A percentile compares a stretch with the other conserved stretches of the same genome.
Evolutionary conservation across 2,888 invertebrate species (phyloP).

Genomic region (Mayetiola destructor): DNA sequence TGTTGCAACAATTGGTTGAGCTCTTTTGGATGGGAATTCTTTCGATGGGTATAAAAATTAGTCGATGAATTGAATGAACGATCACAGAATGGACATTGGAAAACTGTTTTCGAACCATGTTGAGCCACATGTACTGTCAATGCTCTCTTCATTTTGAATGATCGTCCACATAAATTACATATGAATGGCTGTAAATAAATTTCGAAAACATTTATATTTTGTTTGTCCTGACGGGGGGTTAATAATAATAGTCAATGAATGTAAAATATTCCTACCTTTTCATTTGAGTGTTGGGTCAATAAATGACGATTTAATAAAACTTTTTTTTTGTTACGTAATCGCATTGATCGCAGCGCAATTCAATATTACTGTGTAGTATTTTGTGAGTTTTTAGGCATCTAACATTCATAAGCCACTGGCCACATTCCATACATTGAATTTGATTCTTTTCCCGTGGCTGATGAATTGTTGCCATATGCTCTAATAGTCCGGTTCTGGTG

Average conservation of each 20-base stretch:
- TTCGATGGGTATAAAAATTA: slow-evolving; percentile 19
- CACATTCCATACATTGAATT: slow-evolving; percentile 17
- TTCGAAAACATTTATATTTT: slow-evolving; percentile 1
- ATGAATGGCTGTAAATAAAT: slow-evolving; percentile 15
- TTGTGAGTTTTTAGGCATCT: slow-evolving; percentile 19
- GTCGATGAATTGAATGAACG: slow-evolving; percentile 17
- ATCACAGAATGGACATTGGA: slow-evolving; percentile 18
- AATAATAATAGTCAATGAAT: neutral
- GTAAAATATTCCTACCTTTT: neutral
- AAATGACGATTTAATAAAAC: slow-evolving; percentile 17
- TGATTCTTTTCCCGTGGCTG: slow-evolving; percentile 18
- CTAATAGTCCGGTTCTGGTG: slow-evolving; percentile 17
- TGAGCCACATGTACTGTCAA: slow-evolving; percentile 18
- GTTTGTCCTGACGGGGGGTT: too few relatives aligned
- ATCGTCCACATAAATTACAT: slow-evolving; percentile 16
- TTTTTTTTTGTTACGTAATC: slow-evolving; percentile 18
- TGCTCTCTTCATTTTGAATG: slow-evolving; percentile 18
- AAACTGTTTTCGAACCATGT: slow-evolving; percentile 13
- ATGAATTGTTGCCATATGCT: slow-evolving; percentile 17
- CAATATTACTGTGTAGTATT: slow-evolving; percentile 16
- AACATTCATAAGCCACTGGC: slow-evolving; percentile 19
- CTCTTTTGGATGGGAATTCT: slow-evolving; percentile 17
- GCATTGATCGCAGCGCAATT: slow-evolving; percentile 16
- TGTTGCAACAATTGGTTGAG: slow-evolving; percentile 15
- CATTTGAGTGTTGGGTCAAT: slow-evolving; percentile 14